Percentiles rank a stretch among this genome's conserved stretches.
phyloP scores from a whole-genome alignment of 1,140 invertebrate species.

The Thrips palmi region DNA sequence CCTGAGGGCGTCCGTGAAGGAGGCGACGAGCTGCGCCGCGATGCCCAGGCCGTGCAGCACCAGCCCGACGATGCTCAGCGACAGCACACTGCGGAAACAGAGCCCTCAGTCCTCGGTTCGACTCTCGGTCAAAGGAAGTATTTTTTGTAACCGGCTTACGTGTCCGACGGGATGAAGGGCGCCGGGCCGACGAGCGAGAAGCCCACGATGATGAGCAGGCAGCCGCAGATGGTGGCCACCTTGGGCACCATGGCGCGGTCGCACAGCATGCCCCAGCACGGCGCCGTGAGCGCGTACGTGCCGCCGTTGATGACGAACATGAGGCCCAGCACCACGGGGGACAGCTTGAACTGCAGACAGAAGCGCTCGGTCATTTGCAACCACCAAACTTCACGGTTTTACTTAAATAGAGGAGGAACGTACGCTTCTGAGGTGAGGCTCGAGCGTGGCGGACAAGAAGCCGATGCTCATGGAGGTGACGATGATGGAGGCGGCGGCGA shows the following conservation, averaged over 20 bases:
- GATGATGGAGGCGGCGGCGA: constrained; percentile 48
- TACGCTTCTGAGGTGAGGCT: constrained; percentile 57
- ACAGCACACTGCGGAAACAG: constrained; percentile 33
- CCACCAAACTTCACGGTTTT: neutral
- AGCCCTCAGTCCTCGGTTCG: no score
- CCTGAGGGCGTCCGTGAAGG: constrained; percentile 58
- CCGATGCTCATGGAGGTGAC: constrained; percentile 62
- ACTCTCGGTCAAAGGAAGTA: neutral
- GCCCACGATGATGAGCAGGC: constrained; percentile 38
- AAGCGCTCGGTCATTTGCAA: neutral
- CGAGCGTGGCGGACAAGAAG: constrained; percentile 61
- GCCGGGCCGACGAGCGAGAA: constrained; percentile 58
- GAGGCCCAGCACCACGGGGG: constrained; percentile 52
- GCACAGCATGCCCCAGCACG: constrained; percentile 61
- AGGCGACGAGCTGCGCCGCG: constrained; percentile 59
- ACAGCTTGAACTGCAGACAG: constrained; percentile 38
- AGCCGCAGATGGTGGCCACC: constrained; percentile 43
- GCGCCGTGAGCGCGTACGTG: constrained; percentile 62
- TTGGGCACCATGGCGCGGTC: constrained; percentile 44
- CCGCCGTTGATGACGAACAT: constrained; percentile 80
- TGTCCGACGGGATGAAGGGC: constrained; percentile 41
- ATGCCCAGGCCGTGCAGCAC: constrained; percentile 61
- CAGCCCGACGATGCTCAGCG: constrained; percentile 44
- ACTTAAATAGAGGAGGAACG: neutral
- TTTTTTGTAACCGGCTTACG: constrained; percentile 27